Conservation (phyloP, 2,113 vertebrate genomes). For the Channa argus region DNA sequence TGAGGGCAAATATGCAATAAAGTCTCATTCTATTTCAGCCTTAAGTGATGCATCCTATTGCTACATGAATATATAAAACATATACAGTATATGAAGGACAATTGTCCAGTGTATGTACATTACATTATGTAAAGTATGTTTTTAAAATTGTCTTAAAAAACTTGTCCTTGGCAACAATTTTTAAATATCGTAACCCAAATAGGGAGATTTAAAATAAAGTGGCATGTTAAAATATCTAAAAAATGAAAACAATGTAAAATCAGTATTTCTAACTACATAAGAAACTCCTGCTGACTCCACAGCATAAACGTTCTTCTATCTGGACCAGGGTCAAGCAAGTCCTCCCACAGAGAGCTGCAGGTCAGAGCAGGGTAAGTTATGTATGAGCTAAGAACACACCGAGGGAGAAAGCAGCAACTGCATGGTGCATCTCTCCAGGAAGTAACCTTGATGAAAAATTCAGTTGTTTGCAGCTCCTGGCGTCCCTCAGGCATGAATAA, state of each 20-base stretch:
- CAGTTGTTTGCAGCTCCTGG: conserved; percentile 83
- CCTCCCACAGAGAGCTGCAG: conserved; percentile 65
- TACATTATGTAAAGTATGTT: too few species aligned
- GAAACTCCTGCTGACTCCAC: conserved; percentile 57
- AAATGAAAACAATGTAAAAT: conserved; percentile 9
- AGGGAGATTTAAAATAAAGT: not conserved
- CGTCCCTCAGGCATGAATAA: conserved; percentile 85
- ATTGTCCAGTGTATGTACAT: too few species aligned
- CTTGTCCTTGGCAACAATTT: too few species aligned
- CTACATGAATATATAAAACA: too few species aligned
- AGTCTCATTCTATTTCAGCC: too few species aligned
- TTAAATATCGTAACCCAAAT: not conserved
- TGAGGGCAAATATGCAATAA: too few species aligned
- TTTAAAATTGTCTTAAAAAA: too few species aligned
- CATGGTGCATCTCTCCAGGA: conserved; percentile 81
- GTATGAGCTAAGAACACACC: conserved; percentile 71
- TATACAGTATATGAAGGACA: too few species aligned
- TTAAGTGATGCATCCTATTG: too few species aligned
- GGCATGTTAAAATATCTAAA: not conserved
- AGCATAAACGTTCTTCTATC: conserved; percentile 33
- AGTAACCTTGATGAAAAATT: conserved; percentile 86
- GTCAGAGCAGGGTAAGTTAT: conserved; percentile 79
- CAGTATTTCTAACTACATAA: conserved; percentile 40
- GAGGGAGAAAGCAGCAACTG: conserved; percentile 69
- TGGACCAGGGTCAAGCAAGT: conserved; percentile 70